Evolutionary conservation across 2,888 invertebrate species (phyloP), one percentile per base, ranked within the genome.

Genomic region (Rosalia funebris): DNA sequence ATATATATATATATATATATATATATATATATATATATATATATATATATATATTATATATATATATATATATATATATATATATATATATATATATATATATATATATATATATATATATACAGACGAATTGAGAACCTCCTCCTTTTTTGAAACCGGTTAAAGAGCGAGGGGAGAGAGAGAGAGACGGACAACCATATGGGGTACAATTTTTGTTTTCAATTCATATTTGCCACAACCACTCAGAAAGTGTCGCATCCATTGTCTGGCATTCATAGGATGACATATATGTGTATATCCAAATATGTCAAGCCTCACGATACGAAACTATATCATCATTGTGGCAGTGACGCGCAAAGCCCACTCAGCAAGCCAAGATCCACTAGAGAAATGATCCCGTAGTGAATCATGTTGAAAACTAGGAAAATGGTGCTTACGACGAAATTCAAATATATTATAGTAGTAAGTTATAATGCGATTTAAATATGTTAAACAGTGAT

Each of bases 331-430:
- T 72, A 53, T n/a, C n/a, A n/a, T n/a, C 87, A 85, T 85, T 86
- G 82, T 84, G 84, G 86, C 77, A 84, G 78, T 76, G 74, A 77
- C 72, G 69, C 83, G 84, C 84, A 78, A 80, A 74, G 66, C 73
- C 83, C 80, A 80, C 81, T 78, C 81, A 79, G 83, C 79, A 79
- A 81, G 80, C 77, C 84, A 85, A 86, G 84, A 86, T 84, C 81
- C 82, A 86, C 87, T 87, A 85, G 86, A 87, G 86, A 87, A 87
- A 86, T 86, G 86, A 87, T 87, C 87, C 87, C 86, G 85, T 85
- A 85, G 86, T 86, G 86, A 78, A 78, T 78, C 78, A 78, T 78
- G 64, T 16, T 54, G 25, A 5, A n/a, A n/a, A n/a, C n/a, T n/a
- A 7, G 25, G 4, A 25, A 7, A 25, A 25, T 25, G 3, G 3